Evolutionary conservation across 1,140 invertebrate species (phyloP), one percentile per base, ranked within the genome.

Genomic region (Zaprionus vittiger): DNA sequence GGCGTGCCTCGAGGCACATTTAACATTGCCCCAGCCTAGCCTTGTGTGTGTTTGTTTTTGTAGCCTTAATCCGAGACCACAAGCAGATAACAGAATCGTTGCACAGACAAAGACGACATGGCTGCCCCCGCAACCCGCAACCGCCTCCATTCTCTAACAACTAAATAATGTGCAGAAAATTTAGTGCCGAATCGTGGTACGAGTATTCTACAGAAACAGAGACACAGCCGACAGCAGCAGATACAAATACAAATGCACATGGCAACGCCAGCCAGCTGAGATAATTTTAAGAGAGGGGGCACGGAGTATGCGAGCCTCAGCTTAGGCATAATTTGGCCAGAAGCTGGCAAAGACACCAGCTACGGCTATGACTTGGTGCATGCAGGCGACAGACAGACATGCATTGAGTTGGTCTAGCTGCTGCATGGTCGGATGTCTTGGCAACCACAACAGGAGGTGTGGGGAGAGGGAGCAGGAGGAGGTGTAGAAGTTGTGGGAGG

Each of bases 91-190:
- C 74, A 83, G 79, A 73, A 84, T 77, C 68, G 68, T 80, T 69
- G 81, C 73, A 74, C 77, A 79, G 75, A 77, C 74, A 83, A 81
- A 81, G 78, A 76, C 52, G 62, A 70, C 54, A 57, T 28, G 31
- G 52, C 57, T 49, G 38, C 41, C 15, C 11, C 15, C 73, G 26
- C 75, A 55, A 17, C 31, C 67, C 49, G 11, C 26, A 28, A 6
- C 26, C 9, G 9, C 31, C 31, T 34, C 28, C 6, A 26, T 5
- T 9, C 7, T 9, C 85, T 81, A 89, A 89, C 85, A 89, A 84
- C 84, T 89, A 90, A 90, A 89, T 89, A 89, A 89, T 90, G 85
- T 90, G 79, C 85, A 72, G 52, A 60, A 89, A 83, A 84, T 89
- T 90, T 90, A 81, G 74, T 81, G 79, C 55, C 61, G 24, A 61